Evolutionary conservation across 2,113 vertebrate genomes (phyloP).

Genomic region (Phoxinus phoxinus): DNA sequence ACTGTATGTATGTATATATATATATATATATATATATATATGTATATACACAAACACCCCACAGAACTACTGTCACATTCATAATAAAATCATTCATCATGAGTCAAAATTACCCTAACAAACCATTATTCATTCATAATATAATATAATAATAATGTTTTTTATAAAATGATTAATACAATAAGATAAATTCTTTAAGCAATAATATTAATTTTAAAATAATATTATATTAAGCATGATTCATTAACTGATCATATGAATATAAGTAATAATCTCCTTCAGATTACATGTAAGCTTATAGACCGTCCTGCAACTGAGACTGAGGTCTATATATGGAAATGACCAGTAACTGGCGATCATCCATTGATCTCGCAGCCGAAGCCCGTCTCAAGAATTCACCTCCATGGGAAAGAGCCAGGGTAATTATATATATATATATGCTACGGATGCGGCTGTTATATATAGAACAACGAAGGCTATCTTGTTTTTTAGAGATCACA

Average conservation of each 20-base stretch:
- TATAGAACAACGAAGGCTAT: constrained; percentile 54
- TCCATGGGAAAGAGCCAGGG: constrained; percentile 28
- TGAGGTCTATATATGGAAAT: neutral
- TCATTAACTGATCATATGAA: neutral
- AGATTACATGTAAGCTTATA: neutral
- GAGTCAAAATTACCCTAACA: neutral
- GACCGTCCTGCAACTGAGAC: neutral
- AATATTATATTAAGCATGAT: neutral
- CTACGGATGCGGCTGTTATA: constrained; percentile 56
- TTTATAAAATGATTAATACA: too few species aligned
- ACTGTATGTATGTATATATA: too few species aligned
- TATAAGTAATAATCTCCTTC: neutral
- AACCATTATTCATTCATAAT: neutral
- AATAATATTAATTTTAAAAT: neutral
- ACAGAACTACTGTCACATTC: too few species aligned
- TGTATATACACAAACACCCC: neutral
- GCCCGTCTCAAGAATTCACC: constrained; percentile 18
- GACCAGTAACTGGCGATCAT: neutral
- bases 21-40: neutral
- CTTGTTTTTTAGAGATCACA: constrained; percentile 61
- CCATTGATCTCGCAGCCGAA: constrained; percentile 30
- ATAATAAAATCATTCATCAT: too few species aligned
- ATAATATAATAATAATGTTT: neutral
- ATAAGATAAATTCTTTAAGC: too few species aligned
- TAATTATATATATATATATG: constrained; percentile 30